Conservation (phyloP, 2,113 vertebrate genomes). For the Myiopsitta monachus region DNA sequence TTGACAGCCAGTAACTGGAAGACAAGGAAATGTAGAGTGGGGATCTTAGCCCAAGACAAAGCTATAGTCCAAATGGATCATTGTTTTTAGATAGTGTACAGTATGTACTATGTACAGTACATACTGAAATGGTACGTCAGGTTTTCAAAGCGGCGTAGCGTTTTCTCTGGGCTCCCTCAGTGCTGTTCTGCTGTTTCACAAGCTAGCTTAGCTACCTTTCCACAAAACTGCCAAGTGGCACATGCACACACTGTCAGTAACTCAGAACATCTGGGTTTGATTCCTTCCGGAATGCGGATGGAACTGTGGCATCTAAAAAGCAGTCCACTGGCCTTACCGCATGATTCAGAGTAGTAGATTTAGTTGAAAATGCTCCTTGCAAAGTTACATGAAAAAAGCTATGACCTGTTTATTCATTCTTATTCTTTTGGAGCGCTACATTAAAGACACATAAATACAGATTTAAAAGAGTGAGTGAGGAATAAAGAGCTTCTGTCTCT, state of each 20-base stretch:
- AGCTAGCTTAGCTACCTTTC: neutral
- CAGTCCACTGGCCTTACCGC: neutral
- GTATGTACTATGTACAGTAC: neutral
- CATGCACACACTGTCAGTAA: neutral
- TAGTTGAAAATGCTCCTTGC: neutral
- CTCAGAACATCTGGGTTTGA: accelerated
- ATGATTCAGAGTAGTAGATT: neutral
- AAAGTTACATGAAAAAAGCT: neutral
- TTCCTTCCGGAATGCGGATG: neutral
- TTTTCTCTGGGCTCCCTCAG: neutral
- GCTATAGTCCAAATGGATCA: neutral
- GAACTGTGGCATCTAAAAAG: neutral
- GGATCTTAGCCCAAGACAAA: neutral
- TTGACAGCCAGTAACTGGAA: neutral
- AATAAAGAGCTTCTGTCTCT: neutral
- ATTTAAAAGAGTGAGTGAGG: neutral
- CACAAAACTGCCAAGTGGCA: neutral
- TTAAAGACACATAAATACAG: neutral
- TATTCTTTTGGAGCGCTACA: neutral
- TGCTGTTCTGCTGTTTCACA: neutral
- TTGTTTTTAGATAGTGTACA: neutral
- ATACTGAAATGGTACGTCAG: neutral
- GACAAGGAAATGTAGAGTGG: neutral
- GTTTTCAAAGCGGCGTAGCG: neutral
- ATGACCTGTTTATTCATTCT: neutral